Conservation (phyloP, 2,797 vertebrate species). For the Ciconia nigra region DNA sequence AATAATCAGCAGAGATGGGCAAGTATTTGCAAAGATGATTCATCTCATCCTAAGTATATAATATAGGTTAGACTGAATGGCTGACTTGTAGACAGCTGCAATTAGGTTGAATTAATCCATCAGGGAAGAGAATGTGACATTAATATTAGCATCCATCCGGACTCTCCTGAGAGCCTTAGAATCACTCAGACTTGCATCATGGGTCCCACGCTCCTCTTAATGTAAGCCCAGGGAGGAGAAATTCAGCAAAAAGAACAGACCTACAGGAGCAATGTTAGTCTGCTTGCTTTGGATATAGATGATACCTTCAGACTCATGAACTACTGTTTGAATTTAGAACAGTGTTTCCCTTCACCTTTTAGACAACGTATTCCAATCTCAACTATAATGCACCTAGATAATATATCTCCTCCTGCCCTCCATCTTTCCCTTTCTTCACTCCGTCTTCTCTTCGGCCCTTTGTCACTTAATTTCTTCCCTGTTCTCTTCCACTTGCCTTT, state of each 20-base stretch:
- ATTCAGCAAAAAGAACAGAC: not conserved
- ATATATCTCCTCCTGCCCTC: not conserved
- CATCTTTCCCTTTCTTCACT: not conserved
- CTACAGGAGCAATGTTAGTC: not conserved
- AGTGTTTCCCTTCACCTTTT: not conserved
- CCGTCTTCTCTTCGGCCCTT: not conserved
- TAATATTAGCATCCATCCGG: not conserved
- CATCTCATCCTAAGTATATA: not conserved
- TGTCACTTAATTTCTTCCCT: not conserved
- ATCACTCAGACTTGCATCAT: not conserved
- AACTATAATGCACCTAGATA: not conserved
- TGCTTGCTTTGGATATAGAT: not conserved
- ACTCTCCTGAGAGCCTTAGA: not conserved
- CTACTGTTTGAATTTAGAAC: not conserved
- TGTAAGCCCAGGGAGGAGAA: not conserved
- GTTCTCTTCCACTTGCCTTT: not conserved
- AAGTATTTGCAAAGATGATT: not conserved
- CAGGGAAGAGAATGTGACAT: slow-evolving; percentile 22
- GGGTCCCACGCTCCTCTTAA: not conserved
- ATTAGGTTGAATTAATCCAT: not conserved
- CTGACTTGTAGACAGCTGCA: slow-evolving; percentile 30
- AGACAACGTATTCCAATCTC: not conserved
- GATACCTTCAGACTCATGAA: not conserved
- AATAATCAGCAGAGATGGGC: not conserved
- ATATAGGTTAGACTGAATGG: not conserved